phyloP scores from a whole-genome alignment of 2,113 vertebrate species.

The Xenopus borealis region DNA sequence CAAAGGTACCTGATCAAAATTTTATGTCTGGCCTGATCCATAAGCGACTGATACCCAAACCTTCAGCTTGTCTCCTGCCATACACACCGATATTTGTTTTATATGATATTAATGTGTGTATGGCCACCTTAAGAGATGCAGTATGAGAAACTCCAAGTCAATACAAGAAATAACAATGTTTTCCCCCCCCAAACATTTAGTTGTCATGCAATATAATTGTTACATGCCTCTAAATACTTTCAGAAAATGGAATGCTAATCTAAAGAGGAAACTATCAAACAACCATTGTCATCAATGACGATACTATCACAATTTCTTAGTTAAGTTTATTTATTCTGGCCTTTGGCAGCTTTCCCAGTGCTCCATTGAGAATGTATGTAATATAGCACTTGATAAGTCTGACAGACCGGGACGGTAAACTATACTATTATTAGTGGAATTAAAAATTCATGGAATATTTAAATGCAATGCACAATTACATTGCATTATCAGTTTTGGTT shows the following conservation, averaged over 20 bases:
- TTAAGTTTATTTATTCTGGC: conserved; percentile 18
- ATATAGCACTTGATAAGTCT: conserved; percentile 10
- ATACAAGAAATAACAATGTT: too few relatives aligned
- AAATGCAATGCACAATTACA: too few relatives aligned
- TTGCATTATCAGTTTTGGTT: too few relatives aligned
- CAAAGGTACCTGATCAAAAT: too few relatives aligned
- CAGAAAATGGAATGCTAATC: not conserved
- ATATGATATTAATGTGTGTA: too few relatives aligned
- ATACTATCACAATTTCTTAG: not conserved
- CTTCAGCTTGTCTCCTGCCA: too few relatives aligned
- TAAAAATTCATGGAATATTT: too few relatives aligned
- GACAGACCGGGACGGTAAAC: conserved; percentile 5
- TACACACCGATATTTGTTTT: too few relatives aligned
- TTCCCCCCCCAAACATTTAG: not conserved
- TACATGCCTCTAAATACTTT: not conserved
- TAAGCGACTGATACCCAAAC: too few relatives aligned
- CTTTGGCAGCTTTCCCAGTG: conserved; percentile 31
- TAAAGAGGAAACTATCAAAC: not conserved
- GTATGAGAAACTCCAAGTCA: not conserved
- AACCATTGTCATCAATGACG: conserved; percentile 3
- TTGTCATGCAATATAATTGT: conserved; percentile 1
- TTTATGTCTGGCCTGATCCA: too few relatives aligned
- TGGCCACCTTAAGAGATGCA: too few relatives aligned
- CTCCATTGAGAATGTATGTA: not conserved
- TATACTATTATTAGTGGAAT: not conserved